phyloP scores from a whole-genome alignment of 1,140 invertebrate species.

The Steinernema feltiae region DNA sequence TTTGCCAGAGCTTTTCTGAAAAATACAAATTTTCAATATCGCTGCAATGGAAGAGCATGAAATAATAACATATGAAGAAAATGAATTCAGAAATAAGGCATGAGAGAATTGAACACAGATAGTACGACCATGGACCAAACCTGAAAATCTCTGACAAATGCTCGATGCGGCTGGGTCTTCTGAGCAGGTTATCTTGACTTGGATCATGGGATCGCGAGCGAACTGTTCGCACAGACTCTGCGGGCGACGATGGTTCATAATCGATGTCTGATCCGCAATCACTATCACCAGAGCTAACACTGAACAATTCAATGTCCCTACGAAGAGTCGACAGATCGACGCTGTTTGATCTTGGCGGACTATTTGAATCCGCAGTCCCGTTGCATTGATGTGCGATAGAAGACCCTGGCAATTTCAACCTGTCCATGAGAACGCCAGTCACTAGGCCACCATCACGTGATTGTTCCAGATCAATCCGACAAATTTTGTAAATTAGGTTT shows the following conservation, averaged over 20 bases:
- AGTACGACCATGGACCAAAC: slow-evolving; percentile 30
- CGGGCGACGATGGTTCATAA: slow-evolving; percentile 44
- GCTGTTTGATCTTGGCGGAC: slow-evolving; percentile 53
- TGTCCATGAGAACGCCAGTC: slow-evolving; percentile 51
- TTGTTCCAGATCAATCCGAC: background rate
- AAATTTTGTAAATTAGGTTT: slow-evolving; percentile 1
- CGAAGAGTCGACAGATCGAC: slow-evolving; percentile 54
- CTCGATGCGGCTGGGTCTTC: slow-evolving; percentile 53
- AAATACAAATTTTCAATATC: background rate
- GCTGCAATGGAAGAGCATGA: background rate
- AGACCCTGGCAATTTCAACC: slow-evolving; percentile 42
- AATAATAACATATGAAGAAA: slow-evolving; percentile 15
- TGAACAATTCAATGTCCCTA: slow-evolving; percentile 55
- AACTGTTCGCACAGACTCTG: slow-evolving; percentile 47
- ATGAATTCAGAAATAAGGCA: slow-evolving; percentile 15
- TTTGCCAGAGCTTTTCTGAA: slow-evolving; percentile 57
- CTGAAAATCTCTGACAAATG: slow-evolving; percentile 56
- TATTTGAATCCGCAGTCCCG: slow-evolving; percentile 25
- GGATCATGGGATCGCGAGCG: slow-evolving; percentile 55
- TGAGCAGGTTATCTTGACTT: slow-evolving; percentile 42
- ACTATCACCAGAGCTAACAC: slow-evolving; percentile 47
- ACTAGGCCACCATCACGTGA: background rate
- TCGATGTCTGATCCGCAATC: slow-evolving; percentile 43
- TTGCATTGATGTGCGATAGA: slow-evolving; percentile 16
- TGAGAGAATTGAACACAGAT: slow-evolving; percentile 17